Conservation (phyloP, 2,888 invertebrate species). For the Himalopsyche anomala region DNA sequence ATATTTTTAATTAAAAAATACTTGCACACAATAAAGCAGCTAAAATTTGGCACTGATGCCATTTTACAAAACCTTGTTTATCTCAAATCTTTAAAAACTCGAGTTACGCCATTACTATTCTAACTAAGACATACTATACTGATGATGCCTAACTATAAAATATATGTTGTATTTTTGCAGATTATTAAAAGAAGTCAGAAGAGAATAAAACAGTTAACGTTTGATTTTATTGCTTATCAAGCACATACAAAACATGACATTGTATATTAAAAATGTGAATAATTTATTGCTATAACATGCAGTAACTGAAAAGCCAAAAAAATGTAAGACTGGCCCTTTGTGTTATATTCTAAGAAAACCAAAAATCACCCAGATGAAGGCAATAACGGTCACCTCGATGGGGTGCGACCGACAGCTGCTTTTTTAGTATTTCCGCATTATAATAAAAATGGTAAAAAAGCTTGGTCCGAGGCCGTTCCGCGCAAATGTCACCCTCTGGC, state of each 20-base stretch:
- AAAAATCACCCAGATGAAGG: slow-evolving; percentile 63
- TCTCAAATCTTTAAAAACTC: too few species aligned
- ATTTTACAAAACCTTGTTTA: too few species aligned
- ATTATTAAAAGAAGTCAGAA: too few species aligned
- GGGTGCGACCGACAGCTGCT: slow-evolving; percentile 78
- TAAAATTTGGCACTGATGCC: too few species aligned
- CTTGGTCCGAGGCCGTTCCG: slow-evolving; percentile 77
- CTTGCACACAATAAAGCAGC: too few species aligned
- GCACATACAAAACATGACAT: not conserved
- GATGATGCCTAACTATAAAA: too few species aligned
- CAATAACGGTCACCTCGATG: slow-evolving; percentile 73
- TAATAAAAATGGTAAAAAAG: slow-evolving; percentile 82
- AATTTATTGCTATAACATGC: slow-evolving; percentile 10
- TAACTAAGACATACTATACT: too few species aligned
- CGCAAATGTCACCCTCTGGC: slow-evolving; percentile 76
- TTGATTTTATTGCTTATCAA: not conserved
- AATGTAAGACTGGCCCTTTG: slow-evolving; percentile 22
- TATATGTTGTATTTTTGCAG: too few species aligned
- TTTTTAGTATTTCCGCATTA: slow-evolving; percentile 80
- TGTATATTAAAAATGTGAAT: slow-evolving; percentile 1
- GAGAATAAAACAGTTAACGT: not conserved
- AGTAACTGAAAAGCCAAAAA: slow-evolving; percentile 34
- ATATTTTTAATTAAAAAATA: too few species aligned
- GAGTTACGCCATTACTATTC: too few species aligned
- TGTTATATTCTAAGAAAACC: slow-evolving; percentile 55